phyloP scores from a whole-genome alignment of 2,888 invertebrate genomes.

The Pyrochroa serraticornis region DNA sequence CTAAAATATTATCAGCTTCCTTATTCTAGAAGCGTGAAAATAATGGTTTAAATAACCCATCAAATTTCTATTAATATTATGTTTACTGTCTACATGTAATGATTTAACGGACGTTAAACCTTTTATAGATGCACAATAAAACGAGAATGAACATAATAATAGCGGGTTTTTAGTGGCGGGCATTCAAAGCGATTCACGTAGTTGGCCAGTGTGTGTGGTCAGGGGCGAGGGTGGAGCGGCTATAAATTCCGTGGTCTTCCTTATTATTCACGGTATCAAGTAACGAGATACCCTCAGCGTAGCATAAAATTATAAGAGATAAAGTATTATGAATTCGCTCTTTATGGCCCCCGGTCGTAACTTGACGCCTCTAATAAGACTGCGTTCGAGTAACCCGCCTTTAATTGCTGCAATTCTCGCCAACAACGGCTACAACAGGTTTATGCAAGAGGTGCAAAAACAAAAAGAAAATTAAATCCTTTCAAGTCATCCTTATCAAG shows the following conservation, averaged over 20 bases:
- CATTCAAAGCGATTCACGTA: conserved; percentile 18
- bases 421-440: too few relatives aligned
- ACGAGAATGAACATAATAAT: conserved; percentile 24
- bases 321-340: conserved; percentile 21
- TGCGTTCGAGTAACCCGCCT: too few relatives aligned
- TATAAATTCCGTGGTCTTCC: conserved; percentile 19
- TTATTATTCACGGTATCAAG: conserved; percentile 25
- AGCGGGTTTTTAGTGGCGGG: conserved; percentile 12
- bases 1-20: conserved; percentile 9
- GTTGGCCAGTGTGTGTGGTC: conserved; percentile 23
- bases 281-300: conserved; percentile 13
- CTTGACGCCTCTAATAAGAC: conserved; percentile 1
- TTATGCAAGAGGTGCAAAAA: too few relatives aligned
- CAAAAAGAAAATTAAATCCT: too few relatives aligned
- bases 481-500: too few relatives aligned
- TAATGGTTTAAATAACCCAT: conserved; percentile 27
- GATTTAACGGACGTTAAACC: conserved; percentile 33
- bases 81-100: conserved; percentile 26
- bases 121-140: conserved; percentile 31
- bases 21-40: conserved; percentile 18
- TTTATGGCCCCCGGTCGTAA: conserved; percentile 17
- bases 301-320: conserved; percentile 16
- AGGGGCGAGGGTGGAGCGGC: conserved; percentile 23
- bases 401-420: too few relatives aligned
- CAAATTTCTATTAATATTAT: conserved; percentile 27